Percentiles rank a stretch among this genome's conserved stretches.
These are phyloP conservation scores for Idaea straminata DNA, from an alignment of 2,888 invertebrate genomes.

Conservation along the genomic window DNA sequence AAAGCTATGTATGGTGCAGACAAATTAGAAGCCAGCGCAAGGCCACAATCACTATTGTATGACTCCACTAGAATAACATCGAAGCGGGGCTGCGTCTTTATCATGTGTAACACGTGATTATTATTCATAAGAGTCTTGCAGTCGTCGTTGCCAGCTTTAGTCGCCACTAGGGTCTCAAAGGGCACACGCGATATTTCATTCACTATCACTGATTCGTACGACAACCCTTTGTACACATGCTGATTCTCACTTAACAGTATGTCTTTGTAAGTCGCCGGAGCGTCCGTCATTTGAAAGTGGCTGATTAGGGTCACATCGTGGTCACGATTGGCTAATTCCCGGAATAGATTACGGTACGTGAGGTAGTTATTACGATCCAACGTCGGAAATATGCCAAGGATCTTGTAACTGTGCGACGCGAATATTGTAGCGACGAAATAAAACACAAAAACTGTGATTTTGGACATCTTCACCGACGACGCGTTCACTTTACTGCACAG, in stretches of 20 bases:
- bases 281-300: constrained; percentile 69
- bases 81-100: constrained; percentile 74
- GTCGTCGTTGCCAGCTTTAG: constrained; percentile 73
- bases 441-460: constrained; percentile 44
- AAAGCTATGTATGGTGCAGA: constrained; percentile 82
- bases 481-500: constrained; percentile 60
- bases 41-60: constrained; percentile 87
- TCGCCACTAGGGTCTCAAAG: constrained; percentile 69
- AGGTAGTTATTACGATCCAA: constrained; percentile 73
- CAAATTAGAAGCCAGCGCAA: constrained; percentile 84
- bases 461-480: constrained; percentile 55
- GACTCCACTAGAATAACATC: constrained; percentile 87
- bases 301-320: constrained; percentile 79
- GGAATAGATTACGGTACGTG: constrained; percentile 72
- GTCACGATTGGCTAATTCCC: constrained; percentile 71
- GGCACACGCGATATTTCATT: constrained; percentile 72
- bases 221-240: constrained; percentile 63
- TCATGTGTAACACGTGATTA: constrained; percentile 76
- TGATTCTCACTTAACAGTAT: constrained; percentile 65
- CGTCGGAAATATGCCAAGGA: constrained; percentile 78
- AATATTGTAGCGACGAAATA: constrained; percentile 54
- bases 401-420: constrained; percentile 62
- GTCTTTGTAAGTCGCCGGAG: constrained; percentile 77
- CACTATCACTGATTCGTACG: constrained; percentile 71
- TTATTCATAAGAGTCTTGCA: constrained; percentile 74